Percentiles rank a stretch among this genome's conserved stretches.
These are phyloP conservation scores for Drosophila sp. DNA, from an alignment of 1,140 invertebrate genomes.

Conservation along the genomic window DNA sequence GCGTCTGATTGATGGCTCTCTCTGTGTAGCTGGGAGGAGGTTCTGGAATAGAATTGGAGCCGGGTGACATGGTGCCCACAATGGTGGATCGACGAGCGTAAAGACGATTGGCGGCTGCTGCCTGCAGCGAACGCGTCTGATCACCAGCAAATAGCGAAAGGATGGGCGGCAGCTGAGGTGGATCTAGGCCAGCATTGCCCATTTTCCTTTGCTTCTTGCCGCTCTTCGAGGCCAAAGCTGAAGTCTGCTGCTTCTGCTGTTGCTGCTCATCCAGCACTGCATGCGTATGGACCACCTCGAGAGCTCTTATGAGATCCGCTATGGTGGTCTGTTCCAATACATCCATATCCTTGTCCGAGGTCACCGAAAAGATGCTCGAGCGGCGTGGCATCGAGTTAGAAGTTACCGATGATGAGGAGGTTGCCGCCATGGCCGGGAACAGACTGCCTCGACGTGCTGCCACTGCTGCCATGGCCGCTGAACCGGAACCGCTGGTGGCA, in stretches of 20 bases:
- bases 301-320: constrained; percentile 88
- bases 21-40: constrained; percentile 77
- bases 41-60: constrained; percentile 34
- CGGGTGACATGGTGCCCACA: constrained; percentile 71
- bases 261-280: constrained; percentile 73
- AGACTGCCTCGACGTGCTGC: constrained; percentile 70
- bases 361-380: constrained; percentile 85
- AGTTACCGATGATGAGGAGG: constrained; percentile 36
- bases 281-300: constrained; percentile 86
- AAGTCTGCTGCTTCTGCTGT: constrained; percentile 34
- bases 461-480: constrained; percentile 68
- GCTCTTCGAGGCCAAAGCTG: not conserved
- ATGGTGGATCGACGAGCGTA: constrained; percentile 76
- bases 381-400: constrained; percentile 70
- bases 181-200: constrained; percentile 84
- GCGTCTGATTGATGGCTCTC: not conserved
- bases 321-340: constrained; percentile 90
- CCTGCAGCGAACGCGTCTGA: constrained; percentile 55
- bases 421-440: constrained; percentile 56
- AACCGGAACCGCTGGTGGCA: constrained; percentile 69
- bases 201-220: constrained; percentile 84
- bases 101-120: constrained; percentile 68
- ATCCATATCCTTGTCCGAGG: constrained; percentile 84
- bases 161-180: constrained; percentile 71
- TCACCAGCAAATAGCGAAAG: constrained; percentile 73